phyloP scores from a whole-genome alignment of 2,113 vertebrate genomes.

The Egretta garzetta region DNA sequence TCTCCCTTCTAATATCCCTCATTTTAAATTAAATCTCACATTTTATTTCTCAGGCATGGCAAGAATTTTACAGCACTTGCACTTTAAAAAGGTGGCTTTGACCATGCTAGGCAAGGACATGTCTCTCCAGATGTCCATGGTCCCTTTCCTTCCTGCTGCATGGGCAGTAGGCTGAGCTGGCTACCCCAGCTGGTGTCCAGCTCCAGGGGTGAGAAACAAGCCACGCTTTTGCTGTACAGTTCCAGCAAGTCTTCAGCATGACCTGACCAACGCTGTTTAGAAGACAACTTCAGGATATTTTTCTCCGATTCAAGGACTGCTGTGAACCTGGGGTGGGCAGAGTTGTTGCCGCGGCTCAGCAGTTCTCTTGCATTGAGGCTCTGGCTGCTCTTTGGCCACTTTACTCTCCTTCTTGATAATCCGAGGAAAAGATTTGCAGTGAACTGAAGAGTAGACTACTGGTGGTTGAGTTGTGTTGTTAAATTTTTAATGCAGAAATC shows the following conservation, averaged over 20 bases:
- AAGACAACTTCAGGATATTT: background rate
- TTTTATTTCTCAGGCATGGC: conserved; percentile 17
- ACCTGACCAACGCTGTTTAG: background rate
- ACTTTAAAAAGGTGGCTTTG: background rate
- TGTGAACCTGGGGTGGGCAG: background rate
- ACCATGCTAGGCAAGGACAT: background rate
- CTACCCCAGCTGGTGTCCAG: background rate
- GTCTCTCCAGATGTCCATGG: background rate
- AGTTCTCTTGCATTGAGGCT: background rate
- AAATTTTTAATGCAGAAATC: background rate
- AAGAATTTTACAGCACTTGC: conserved; percentile 11
- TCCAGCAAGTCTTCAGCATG: background rate
- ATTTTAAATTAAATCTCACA: conserved; percentile 44
- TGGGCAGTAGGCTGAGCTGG: background rate
- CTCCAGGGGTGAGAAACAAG: background rate
- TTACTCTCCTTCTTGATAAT: background rate
- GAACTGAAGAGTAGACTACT: background rate
- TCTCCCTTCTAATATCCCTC: conserved; percentile 41
- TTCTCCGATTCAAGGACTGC: background rate
- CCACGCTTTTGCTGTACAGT: background rate
- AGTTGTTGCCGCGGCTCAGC: background rate
- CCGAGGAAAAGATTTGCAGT: background rate
- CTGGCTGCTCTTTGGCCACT: background rate
- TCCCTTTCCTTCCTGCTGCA: background rate
- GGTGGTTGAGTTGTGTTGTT: background rate